Percentiles rank a stretch among this genome's conserved stretches.
These are phyloP conservation scores for Ictidomys tridecemlineatus DNA, from an alignment of 2,113 vertebrate genomes.

Conservation along the genomic window DNA sequence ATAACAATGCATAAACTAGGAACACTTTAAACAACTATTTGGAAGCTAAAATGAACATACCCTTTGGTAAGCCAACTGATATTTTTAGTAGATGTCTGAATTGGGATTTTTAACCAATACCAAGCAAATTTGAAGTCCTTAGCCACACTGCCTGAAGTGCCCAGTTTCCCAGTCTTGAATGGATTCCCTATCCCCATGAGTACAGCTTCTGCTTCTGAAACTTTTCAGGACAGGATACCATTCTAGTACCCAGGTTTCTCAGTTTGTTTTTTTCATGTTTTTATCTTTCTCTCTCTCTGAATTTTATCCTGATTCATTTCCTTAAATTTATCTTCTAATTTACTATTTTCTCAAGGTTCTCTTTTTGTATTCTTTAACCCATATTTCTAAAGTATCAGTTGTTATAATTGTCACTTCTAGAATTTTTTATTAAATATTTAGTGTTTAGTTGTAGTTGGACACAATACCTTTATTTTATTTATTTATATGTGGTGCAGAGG, in stretches of 20 bases:
- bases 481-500: too few relatives aligned
- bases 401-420: not conserved
- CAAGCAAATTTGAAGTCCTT: not conserved
- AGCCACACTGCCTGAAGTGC: not conserved
- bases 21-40: not conserved
- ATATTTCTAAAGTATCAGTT: not conserved
- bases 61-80: not conserved
- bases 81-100: not conserved
- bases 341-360: not conserved
- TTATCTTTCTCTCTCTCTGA: not conserved
- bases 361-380: not conserved
- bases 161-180: not conserved
- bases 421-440: too few relatives aligned
- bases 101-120: not conserved
- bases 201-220: not conserved
- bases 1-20: not conserved
- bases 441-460: too few relatives aligned
- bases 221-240: not conserved
- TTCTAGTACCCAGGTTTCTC: not conserved
- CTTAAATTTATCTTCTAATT: not conserved
- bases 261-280: not conserved
- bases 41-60: not conserved
- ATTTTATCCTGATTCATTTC: not conserved
- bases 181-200: too few relatives aligned
- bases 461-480: too few relatives aligned